Evolutionary conservation across 2,797 vertebrate genomes (phyloP).

Genomic region (Trichosurus vulpecula): DNA sequence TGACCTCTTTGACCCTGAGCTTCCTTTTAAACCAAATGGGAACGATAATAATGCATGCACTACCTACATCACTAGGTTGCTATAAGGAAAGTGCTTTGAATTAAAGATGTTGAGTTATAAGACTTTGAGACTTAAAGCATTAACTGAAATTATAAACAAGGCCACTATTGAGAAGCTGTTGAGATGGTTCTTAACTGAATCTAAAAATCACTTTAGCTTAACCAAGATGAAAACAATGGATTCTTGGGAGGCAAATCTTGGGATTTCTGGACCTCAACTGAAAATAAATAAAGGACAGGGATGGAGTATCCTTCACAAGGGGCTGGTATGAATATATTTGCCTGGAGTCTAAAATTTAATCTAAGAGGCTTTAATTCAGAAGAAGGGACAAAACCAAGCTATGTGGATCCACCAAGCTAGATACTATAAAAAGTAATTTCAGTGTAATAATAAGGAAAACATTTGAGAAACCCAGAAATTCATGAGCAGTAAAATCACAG

Average conservation of each 20-base stretch:
- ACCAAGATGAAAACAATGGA: background rate
- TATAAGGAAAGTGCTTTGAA: background rate
- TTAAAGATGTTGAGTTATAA: background rate
- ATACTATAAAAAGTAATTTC: background rate
- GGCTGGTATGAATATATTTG: background rate
- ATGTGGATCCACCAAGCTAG: background rate
- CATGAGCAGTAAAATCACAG: background rate
- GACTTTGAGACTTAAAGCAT: background rate
- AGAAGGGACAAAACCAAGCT: background rate
- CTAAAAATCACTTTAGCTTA: constrained; percentile 36
- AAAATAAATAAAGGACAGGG: background rate
- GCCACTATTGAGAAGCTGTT: background rate
- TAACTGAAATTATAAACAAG: background rate
- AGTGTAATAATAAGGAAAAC: background rate
- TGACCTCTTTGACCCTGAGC: background rate
- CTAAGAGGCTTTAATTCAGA: background rate
- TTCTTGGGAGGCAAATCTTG: background rate
- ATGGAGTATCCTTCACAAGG: background rate
- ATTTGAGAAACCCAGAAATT: background rate
- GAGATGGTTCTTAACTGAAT: constrained; percentile 19
- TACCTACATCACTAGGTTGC: background rate
- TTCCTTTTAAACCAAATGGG: background rate
- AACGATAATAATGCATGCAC: background rate
- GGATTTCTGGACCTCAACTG: background rate
- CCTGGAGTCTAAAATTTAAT: background rate